These are phyloP conservation scores for Lagopus leucura DNA, from an alignment of 2,113 vertebrate species.

Conservation along the genomic window DNA sequence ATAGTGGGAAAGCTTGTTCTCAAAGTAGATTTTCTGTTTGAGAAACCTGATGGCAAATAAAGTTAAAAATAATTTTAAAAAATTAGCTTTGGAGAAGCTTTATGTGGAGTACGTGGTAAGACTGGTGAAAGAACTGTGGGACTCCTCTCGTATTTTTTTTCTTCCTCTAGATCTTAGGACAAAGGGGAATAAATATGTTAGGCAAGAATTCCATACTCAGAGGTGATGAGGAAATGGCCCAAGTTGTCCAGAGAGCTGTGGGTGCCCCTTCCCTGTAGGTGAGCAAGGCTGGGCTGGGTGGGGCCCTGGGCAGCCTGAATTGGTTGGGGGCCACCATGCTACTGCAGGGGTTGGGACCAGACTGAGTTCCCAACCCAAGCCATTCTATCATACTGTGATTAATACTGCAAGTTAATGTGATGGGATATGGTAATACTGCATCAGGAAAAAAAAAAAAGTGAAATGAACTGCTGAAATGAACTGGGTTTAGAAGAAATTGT, in stretches of 20 bases:
- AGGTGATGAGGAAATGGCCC: too few species aligned
- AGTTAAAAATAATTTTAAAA: not conserved
- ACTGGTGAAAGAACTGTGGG: not conserved
- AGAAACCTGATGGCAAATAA: not conserved
- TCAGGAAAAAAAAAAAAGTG: not conserved
- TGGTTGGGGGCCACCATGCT: too few species aligned
- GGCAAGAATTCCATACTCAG: too few species aligned
- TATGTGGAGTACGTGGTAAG: not conserved
- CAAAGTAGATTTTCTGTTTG: not conserved
- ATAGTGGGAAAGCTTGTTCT: not conserved
- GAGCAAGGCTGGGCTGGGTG: too few species aligned
- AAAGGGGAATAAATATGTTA: too few species aligned
- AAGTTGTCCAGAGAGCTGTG: too few species aligned
- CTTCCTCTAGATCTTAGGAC: not conserved
- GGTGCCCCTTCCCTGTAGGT: too few species aligned
- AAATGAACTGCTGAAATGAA: not conserved
- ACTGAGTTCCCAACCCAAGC: too few species aligned
- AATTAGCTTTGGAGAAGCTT: not conserved
- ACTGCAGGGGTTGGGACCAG: too few species aligned
- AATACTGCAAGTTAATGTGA: not conserved
- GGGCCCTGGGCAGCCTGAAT: too few species aligned
- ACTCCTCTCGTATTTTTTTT: not conserved
- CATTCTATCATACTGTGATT: not conserved
- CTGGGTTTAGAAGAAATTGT: not conserved
- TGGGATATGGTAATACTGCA: not conserved